phyloP scores from a whole-genome alignment of 2,113 vertebrate genomes.

The Tragulus kanchil region DNA sequence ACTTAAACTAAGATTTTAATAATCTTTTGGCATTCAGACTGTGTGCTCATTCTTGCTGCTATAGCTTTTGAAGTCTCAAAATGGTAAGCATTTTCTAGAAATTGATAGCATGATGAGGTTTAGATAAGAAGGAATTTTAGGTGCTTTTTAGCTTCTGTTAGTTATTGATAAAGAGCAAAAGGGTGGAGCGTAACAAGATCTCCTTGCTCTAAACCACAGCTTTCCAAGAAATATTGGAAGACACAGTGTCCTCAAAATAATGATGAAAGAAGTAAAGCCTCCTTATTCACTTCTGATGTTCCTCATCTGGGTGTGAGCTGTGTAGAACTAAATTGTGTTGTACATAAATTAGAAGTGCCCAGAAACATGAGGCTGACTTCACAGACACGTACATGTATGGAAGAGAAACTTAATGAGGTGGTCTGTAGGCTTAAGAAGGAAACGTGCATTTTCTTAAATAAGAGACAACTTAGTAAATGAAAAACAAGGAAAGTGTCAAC shows the following conservation, averaged over 20 bases:
- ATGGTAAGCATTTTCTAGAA: slow-evolving; percentile 40
- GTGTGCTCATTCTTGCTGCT: neutral
- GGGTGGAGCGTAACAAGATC: slow-evolving; percentile 22
- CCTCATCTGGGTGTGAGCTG: neutral
- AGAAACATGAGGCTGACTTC: neutral
- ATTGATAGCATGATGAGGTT: neutral
- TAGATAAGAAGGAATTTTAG: slow-evolving; percentile 38
- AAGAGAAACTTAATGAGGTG: slow-evolving; percentile 28
- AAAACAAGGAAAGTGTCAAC: neutral
- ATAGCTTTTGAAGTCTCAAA: slow-evolving; percentile 11
- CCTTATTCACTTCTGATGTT: slow-evolving; percentile 66
- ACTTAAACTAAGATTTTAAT: slow-evolving; percentile 56
- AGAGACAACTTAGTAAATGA: neutral
- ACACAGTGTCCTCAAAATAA: slow-evolving; percentile 38
- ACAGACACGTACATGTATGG: slow-evolving; percentile 39
- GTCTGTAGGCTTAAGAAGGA: slow-evolving; percentile 20
- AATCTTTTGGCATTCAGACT: slow-evolving; percentile 13
- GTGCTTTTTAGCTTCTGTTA: slow-evolving; percentile 59
- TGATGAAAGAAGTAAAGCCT: slow-evolving; percentile 42
- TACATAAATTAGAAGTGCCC: slow-evolving; percentile 64
- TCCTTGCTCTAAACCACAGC: neutral
- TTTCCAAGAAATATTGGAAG: slow-evolving; percentile 62
- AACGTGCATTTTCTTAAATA: slow-evolving; percentile 36
- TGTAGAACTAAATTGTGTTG: neutral
- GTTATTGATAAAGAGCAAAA: slow-evolving; percentile 34